These are phyloP conservation scores for Salvelinus fontinalis DNA, from an alignment of 2,113 vertebrate species.

Conservation along the genomic window DNA sequence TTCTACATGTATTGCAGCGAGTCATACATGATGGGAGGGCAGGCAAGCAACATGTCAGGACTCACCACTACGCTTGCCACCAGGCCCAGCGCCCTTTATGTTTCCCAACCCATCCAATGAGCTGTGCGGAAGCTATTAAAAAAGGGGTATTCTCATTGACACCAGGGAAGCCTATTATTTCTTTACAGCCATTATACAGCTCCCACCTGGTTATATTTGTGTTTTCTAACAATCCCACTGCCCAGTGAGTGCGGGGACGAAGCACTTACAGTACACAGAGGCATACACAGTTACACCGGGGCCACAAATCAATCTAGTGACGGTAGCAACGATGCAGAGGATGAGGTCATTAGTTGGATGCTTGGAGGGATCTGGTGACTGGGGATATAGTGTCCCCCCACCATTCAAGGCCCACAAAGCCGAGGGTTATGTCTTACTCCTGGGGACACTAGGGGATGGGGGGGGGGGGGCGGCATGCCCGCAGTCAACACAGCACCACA, in stretches of 20 bases:
- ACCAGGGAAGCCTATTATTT: slow-evolving; percentile 15
- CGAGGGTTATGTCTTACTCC: slow-evolving; percentile 24
- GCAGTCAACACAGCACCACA: slow-evolving; percentile 39
- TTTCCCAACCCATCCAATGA: not conserved
- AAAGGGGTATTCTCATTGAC: slow-evolving; percentile 21
- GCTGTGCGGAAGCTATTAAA: slow-evolving; percentile 29
- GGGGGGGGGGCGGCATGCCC: no score
- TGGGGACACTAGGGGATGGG: slow-evolving; percentile 13
- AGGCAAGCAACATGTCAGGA: not conserved
- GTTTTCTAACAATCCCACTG: slow-evolving; percentile 37
- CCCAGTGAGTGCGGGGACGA: not conserved
- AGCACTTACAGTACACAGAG: not conserved
- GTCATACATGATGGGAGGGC: not conserved
- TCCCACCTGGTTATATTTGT: slow-evolving; percentile 32
- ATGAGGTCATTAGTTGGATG: slow-evolving; percentile 55
- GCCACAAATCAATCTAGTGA: slow-evolving; percentile 41
- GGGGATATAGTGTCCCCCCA: slow-evolving; percentile 46
- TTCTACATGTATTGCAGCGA: no score
- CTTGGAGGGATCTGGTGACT: slow-evolving; percentile 41
- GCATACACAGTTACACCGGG: slow-evolving; percentile 6
- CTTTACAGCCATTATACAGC: slow-evolving; percentile 41
- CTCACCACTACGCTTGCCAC: not conserved
- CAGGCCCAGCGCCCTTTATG: not conserved
- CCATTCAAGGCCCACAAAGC: slow-evolving; percentile 51
- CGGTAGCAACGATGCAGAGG: slow-evolving; percentile 36